Conservation (phyloP, 2,888 invertebrate species). For the Phasia obesa region DNA sequence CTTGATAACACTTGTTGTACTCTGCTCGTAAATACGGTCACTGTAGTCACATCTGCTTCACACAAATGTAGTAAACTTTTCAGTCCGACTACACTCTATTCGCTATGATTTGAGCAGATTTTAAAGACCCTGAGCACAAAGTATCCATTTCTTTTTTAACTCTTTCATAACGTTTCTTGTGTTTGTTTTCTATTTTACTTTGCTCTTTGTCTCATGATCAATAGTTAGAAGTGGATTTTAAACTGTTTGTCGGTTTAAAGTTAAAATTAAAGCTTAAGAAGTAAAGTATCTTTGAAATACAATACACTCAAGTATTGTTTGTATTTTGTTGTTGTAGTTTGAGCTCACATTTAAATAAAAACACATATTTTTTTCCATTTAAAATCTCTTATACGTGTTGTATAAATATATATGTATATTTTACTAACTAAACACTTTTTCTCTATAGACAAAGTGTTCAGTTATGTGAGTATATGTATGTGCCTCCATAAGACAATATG, state of each 20-base stretch:
- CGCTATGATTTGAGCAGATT: constrained; percentile 1
- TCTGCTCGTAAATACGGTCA: constrained; percentile 5
- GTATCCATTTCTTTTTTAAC: constrained; percentile 26
- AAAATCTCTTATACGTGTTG: not conserved
- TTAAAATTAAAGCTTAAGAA: constrained; percentile 12
- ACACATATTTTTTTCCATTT: not conserved
- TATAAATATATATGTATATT: not conserved
- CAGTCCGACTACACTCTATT: not conserved
- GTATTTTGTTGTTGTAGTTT: constrained; percentile 3
- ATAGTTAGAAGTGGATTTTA: constrained; percentile 3
- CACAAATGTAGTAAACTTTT: not conserved
- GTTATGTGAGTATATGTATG: not conserved
- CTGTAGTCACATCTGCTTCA: too few species aligned
- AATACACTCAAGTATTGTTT: not conserved
- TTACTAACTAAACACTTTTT: not conserved
- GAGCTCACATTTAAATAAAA: not conserved
- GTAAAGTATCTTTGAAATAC: constrained; percentile 37
- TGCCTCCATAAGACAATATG: constrained; percentile 37
- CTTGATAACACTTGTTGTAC: constrained; percentile 47
- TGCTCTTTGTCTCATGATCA: not conserved
- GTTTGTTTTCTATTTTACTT: not conserved
- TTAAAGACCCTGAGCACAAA: constrained; percentile 21
- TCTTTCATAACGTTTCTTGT: constrained; percentile 14
- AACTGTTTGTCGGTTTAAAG: not conserved
- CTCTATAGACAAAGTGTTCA: not conserved